Evolutionary conservation across 2,797 vertebrate species (phyloP), one percentile per base, ranked within the genome.

Genomic region (Lophura swinhoii): DNA sequence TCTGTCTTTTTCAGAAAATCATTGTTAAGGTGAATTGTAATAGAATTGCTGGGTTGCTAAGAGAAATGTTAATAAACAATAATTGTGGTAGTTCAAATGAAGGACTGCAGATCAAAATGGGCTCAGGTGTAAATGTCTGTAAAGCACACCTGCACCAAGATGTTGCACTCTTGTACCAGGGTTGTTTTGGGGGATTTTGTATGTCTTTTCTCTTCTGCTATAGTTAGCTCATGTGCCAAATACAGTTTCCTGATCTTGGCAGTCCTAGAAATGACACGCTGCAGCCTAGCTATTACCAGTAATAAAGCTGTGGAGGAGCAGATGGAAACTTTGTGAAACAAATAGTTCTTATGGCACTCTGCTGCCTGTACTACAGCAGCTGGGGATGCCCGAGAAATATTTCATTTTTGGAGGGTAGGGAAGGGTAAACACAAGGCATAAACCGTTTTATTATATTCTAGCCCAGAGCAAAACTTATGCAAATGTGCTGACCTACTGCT

Each of bases 401-500:
- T 94, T 81, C 41, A 39, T 80, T 92, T 96, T 81, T 84, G 67
- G 72, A 67, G 28, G 37, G 78, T 80, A 94, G 67, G 43, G 63
- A 93, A 84, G 64, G 72, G 73, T 87, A 87, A 93, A 64, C 66
- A 94, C 87, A 94, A 94, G n/a, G 53, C 68, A 94, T 78, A 95
- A 94, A 95, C 82, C 41, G 59, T 58, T 95, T 95, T 71, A 82
- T 90, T 92, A 48, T 76, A 82, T 95, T 95, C 95, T 85, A 90
- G 93, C 91, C 74, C 90, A 92, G 87, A 95, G 84, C 92, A 95
- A 88, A 96, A 93, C 59, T 87, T 95, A 96, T 90, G 78, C 78
- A 96, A 94, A 97, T 95, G 6, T 92, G 70, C 91, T 96, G 95
- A 97, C 93, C 94, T 97, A 64, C 87, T 96, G 83, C 86, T 87